Conservation (phyloP, 2,797 vertebrate genomes). For the Hydrolagus colliei region DNA sequence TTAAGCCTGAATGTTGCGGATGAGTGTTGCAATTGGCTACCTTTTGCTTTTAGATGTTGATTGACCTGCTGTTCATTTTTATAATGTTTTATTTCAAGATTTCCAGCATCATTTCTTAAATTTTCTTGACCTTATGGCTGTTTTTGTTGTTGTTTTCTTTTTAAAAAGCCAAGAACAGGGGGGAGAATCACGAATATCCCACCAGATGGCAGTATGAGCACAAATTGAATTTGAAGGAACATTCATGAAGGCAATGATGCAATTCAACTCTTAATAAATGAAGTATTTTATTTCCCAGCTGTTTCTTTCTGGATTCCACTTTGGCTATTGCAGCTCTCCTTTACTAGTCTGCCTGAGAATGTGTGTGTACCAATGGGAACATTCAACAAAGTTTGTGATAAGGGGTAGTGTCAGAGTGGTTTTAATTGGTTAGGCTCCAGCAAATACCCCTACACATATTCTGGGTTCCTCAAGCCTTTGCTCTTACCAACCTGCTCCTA, state of each 20-base stretch:
- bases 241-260: background rate
- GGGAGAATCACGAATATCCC: background rate
- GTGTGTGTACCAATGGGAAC: background rate
- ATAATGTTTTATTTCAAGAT: too few species aligned
- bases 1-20: too few species aligned
- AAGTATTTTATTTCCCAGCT: background rate
- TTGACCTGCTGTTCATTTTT: too few species aligned
- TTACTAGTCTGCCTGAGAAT: background rate
- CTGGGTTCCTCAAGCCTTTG: too few species aligned
- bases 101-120: too few species aligned
- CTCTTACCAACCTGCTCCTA: too few species aligned
- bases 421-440: too few species aligned
- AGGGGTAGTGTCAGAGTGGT: background rate
- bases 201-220: background rate
- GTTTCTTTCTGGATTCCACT: background rate
- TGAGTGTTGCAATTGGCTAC: too few species aligned
- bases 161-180: background rate
- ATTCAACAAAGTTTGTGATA: background rate
- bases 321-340: background rate
- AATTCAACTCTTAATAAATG: background rate
- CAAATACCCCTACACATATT: too few species aligned
- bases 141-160: too few species aligned
- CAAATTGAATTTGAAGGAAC: background rate
- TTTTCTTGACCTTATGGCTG: too few species aligned
- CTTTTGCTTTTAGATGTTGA: too few species aligned